Base-by-base conservation (phyloP, 2,797 vertebrate genomes). In the Pygocentrus nattereri region DNA sequence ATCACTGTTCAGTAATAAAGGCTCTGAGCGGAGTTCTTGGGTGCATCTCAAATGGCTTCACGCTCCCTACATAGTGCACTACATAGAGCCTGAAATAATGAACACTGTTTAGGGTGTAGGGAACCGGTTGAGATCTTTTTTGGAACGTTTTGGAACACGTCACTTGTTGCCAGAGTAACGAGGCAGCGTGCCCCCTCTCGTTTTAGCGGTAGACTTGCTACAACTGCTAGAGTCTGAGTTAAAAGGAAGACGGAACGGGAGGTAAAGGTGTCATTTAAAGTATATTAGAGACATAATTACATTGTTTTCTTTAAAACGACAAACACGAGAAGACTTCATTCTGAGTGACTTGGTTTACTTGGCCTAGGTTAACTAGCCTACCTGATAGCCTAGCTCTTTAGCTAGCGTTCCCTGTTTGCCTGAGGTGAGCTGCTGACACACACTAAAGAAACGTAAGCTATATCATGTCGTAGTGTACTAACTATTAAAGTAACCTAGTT, bases 151-250 rank as follows among this genome's bases (percentile, higher is more conserved):
- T n/a, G n/a, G n/a, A n/a, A n/a, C 19, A 13, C 54, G 78, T 70
- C 54, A 70, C 19, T 15, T 61, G 56, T 83, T 80, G 19, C 64
- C 59, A 78, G 38, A 30, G 81, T 50, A 79, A 74, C 77, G 30
- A 19, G 49, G 16, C 11, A 52, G 38, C 52, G 52, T 56, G 27
- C 68, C 38, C 8, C 18, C 8, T 31, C 6, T 25, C 54, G 44
- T 15, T 7, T 44, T 59, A 69, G 21, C 68, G 65, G 82, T 52
- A 31, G 21, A 50, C 52, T 62, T 16, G 27, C 3, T 4, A 50
- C 41, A 72, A 47, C 21, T 69, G 38, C 54, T n/a, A 49, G 19
- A 31, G 13, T 16, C 23, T 49, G 54, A 23, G 5, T 31, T 64
- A 16, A 15, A 38, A 18, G 15, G 31, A 38, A 62, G n/a, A 62